Evolutionary conservation across 2,113 vertebrate genomes (phyloP), one percentile per base, ranked within the genome.

Genomic region (Lucifuga dentata): DNA sequence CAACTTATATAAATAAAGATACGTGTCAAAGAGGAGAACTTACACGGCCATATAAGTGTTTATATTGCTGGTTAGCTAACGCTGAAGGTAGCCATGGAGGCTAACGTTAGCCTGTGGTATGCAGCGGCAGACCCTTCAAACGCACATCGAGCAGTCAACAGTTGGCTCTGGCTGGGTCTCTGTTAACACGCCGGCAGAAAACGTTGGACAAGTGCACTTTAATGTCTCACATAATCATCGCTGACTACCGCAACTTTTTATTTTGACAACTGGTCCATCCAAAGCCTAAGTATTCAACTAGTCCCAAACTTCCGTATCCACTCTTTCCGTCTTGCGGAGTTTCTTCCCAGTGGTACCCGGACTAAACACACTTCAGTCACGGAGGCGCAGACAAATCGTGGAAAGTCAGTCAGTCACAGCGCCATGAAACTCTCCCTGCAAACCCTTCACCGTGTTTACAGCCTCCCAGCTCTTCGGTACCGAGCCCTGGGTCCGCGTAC

Each of bases 261-360:
- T 46, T 72, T 38, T 66, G 60, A 33, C 39, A 73, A n/a, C 26
- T 11, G 12, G 40, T 57, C 58, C 60, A 36, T 45, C 41, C 45
- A 50, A 19, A 79, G 36, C 40, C 33, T 32, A 17, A 43, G 13
- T 36, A 33, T 40, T 43, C 13, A 55, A 59, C 73, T 72, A 59
- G 76, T 66, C 83, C 56, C 76, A 85, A 83, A 90, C 90, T 91
- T 91, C 91, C 91, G 90, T 40, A 75, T 90, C 85, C 84, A 69
- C 52, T 76, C 62, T 77, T 69, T 50, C 46, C 66, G 80, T 86
- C 77, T 64, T 78, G 68, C 66, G 56, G 83, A 83, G 85, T 73
- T 62, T 85, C 83, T 83, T 86, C 74, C 74, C 78, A 67, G 70
- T 72, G 67, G 74, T 79, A 80, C 81, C 89, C 80, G 74, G 76